A percentile compares a stretch with the other conserved stretches of the same genome.
Evolutionary conservation across 2,797 vertebrate species (phyloP).

Genomic region (Eurystomus glaucurus): DNA sequence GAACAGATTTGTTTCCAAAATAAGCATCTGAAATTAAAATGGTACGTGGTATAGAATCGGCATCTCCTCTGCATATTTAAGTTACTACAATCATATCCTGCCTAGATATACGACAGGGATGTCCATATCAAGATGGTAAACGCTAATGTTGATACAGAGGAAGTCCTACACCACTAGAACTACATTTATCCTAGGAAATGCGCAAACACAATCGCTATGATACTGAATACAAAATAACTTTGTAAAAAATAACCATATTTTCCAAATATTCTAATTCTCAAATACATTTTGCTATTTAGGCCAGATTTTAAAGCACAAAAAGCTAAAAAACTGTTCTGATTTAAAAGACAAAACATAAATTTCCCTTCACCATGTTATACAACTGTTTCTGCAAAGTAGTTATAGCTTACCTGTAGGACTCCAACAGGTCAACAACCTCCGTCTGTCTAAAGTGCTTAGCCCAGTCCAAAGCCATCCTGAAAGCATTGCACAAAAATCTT

Average conservation of each 20-base stretch:
- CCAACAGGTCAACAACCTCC: slow-evolving; percentile 91
- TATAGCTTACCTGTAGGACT: slow-evolving; percentile 90
- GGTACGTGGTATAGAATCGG: accelerated
- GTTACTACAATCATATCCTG: not conserved
- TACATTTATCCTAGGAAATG: not conserved
- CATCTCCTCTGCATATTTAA: not conserved
- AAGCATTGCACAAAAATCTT: slow-evolving; percentile 30
- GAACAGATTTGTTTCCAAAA: not conserved
- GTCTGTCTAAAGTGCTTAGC: slow-evolving; percentile 91
- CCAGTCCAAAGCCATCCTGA: slow-evolving; percentile 94
- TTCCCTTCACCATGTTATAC: not conserved
- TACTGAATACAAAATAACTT: accelerated
- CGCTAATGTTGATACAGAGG: not conserved
- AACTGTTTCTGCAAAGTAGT: not conserved
- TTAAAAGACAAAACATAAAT: not conserved
- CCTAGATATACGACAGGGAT: not conserved
- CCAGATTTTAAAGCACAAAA: not conserved
- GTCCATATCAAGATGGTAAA: not conserved
- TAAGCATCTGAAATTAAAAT: not conserved
- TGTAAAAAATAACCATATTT: accelerated
- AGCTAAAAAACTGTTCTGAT: not conserved
- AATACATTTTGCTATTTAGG: not conserved
- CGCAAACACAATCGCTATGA: not conserved
- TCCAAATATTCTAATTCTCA: not conserved
- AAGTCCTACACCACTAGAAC: not conserved